Evolutionary conservation across 2,888 invertebrate genomes (phyloP).

Genomic region (Tuta absoluta): DNA sequence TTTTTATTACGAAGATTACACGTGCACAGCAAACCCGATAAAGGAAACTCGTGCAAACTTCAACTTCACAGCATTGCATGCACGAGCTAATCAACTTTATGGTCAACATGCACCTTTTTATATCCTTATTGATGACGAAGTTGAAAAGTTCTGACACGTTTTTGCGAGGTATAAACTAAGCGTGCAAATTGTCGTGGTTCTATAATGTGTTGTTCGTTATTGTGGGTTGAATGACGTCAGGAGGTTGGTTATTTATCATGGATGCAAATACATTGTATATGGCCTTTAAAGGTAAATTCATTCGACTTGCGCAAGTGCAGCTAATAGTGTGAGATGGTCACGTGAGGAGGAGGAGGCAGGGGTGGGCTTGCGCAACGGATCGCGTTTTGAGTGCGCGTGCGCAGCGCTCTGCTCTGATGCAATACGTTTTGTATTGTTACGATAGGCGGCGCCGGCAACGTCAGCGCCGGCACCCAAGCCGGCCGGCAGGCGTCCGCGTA

Average conservation of each 20-base stretch:
- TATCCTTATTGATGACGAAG: not conserved
- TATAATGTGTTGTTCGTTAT: constrained; percentile 7
- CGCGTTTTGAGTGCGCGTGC: constrained; percentile 36
- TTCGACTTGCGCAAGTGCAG: constrained; percentile 21
- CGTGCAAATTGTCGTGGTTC: not conserved
- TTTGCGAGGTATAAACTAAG: not conserved
- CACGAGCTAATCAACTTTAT: constrained; percentile 18
- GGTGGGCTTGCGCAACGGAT: constrained; percentile 36
- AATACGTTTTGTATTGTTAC: constrained; percentile 43
- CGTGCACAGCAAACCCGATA: constrained; percentile 56
- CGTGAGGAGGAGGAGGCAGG: constrained; percentile 30
- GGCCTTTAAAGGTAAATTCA: constrained; percentile 27
- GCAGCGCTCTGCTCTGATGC: constrained; percentile 39
- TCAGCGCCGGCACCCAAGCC: constrained; percentile 24
- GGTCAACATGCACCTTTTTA: constrained; percentile 9
- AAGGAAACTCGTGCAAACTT: constrained; percentile 58
- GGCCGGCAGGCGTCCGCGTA: constrained; percentile 21
- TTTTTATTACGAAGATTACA: constrained; percentile 57
- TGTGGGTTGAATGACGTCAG: not conserved
- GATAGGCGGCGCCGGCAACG: constrained; percentile 31
- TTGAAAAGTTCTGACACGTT: not conserved
- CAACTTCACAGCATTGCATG: constrained; percentile 38
- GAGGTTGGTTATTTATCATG: not conserved
- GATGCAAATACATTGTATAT: constrained; percentile 23
- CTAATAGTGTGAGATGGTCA: constrained; percentile 29